Evolutionary conservation across 64 coral and sea anemone genomes (phyloP).

Genomic region (Pachyseris speciosa): DNA sequence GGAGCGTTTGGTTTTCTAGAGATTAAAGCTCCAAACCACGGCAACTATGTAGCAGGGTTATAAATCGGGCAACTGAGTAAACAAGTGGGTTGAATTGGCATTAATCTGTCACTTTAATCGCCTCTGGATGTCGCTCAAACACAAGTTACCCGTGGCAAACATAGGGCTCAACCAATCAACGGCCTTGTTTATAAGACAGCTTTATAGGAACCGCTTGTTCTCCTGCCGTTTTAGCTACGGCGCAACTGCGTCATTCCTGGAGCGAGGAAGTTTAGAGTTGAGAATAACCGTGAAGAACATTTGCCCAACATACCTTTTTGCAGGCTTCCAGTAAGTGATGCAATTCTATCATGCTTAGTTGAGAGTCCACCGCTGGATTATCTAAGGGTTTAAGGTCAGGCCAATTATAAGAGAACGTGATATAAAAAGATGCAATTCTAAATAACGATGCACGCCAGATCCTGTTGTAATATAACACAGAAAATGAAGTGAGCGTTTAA

Average conservation of each 20-base stretch:
- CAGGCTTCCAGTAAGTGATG: constrained; percentile 83
- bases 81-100: constrained; percentile 21
- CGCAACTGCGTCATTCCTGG: not conserved
- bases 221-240: not conserved
- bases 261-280: not conserved
- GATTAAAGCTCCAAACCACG: not conserved
- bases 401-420: not conserved
- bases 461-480: not conserved
- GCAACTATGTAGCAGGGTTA: too few species aligned
- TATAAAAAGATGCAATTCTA: not conserved
- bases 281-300: not conserved
- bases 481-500: not conserved
- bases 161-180: not conserved
- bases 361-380: constrained; percentile 54
- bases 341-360: constrained; percentile 73
- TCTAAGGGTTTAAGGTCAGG: constrained; percentile 41
- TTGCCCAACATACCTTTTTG: constrained; percentile 74
- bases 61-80: not conserved
- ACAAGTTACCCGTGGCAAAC: not conserved
- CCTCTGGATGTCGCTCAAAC: not conserved
- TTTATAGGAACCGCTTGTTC: not conserved
- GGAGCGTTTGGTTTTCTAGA: not conserved
- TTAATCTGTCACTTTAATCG: constrained; percentile 43
- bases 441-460: not conserved
- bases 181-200: not conserved